phyloP scores from a whole-genome alignment of 1,140 invertebrate genomes.

The Anoplophora glabripennis region DNA sequence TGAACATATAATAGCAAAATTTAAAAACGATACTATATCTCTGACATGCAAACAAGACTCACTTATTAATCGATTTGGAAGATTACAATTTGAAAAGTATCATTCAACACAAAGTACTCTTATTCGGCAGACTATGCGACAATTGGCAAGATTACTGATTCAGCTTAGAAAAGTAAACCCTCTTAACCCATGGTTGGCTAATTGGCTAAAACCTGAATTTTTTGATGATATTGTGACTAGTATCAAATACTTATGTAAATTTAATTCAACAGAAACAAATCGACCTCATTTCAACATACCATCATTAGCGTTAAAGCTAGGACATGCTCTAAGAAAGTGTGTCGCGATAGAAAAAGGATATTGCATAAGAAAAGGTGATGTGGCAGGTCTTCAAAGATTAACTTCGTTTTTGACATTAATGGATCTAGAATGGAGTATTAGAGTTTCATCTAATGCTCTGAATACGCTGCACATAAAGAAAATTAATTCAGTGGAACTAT shows the following conservation, averaged over 20 bases:
- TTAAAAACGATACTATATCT: slow-evolving; percentile 13
- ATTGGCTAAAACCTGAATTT: neutral
- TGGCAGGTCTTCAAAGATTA: slow-evolving; percentile 1
- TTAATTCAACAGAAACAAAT: neutral
- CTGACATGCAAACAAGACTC: slow-evolving; percentile 1
- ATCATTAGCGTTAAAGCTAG: slow-evolving; percentile 16
- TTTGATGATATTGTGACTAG: slow-evolving; percentile 4
- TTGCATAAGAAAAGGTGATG: neutral
- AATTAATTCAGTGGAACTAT: slow-evolving; percentile 2
- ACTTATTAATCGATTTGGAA: neutral
- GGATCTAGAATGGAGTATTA: slow-evolving; percentile 8
- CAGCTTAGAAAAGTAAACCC: neutral
- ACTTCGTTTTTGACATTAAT: neutral
- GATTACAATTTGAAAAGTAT: slow-evolving; percentile 14
- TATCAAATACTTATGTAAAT: slow-evolving; percentile 2
- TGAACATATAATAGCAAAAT: slow-evolving; percentile 5
- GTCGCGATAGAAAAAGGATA: slow-evolving; percentile 1
- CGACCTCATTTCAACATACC: slow-evolving; percentile 1
- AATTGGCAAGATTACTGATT: slow-evolving; percentile 2
- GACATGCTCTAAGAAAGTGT: slow-evolving; percentile 13
- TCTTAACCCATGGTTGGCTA: neutral
- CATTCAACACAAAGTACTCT: slow-evolving; percentile 4
- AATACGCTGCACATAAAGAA: slow-evolving; percentile 6
- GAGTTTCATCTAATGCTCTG: slow-evolving; percentile 9
- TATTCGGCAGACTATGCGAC: slow-evolving; percentile 16